These are phyloP conservation scores for Brachyhypopomus gauderio DNA, from an alignment of 2,113 vertebrate genomes.

Conservation along the genomic window DNA sequence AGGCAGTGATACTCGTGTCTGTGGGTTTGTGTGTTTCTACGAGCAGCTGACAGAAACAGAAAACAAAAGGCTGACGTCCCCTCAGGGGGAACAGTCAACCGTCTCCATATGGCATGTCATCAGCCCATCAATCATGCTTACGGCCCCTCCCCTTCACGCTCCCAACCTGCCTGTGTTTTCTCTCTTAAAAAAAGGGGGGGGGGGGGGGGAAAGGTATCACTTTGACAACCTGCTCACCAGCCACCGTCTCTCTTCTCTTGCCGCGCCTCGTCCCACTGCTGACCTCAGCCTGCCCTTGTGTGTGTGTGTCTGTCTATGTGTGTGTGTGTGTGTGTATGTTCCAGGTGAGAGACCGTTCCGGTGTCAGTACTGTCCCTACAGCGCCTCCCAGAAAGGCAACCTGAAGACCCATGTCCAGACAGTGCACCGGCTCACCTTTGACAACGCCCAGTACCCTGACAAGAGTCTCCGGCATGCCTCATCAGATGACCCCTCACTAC, in stretches of 20 bases:
- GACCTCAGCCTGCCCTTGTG: slow-evolving; percentile 57
- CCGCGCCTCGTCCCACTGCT: slow-evolving; percentile 38
- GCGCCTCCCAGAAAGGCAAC: slow-evolving; percentile 88
- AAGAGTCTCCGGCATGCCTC: slow-evolving; percentile 56
- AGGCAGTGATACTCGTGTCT: slow-evolving; percentile 56
- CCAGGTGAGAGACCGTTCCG: slow-evolving; percentile 80
- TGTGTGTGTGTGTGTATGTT: slow-evolving; percentile 57
- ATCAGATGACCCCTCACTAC: slow-evolving; percentile 51
- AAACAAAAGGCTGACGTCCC: slow-evolving; percentile 67
- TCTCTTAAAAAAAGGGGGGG: slow-evolving; percentile 30
- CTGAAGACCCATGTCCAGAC: slow-evolving; percentile 69
- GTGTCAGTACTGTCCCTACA: slow-evolving; percentile 79
- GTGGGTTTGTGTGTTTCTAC: slow-evolving; percentile 53
- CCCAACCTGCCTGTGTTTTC: slow-evolving; percentile 56
- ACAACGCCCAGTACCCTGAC: slow-evolving; percentile 60
- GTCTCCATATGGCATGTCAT: slow-evolving; percentile 75
- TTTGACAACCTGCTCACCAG: slow-evolving; percentile 49
- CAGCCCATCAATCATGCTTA: slow-evolving; percentile 69
- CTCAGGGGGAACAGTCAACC: slow-evolving; percentile 69
- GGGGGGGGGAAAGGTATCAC: slow-evolving; percentile 30
- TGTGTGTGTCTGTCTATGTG: slow-evolving; percentile 52
- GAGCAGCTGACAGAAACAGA: slow-evolving; percentile 69
- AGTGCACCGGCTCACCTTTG: slow-evolving; percentile 59
- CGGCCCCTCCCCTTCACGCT: slow-evolving; percentile 54
- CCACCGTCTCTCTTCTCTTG: slow-evolving; percentile 36